Evolutionary conservation across 2,113 vertebrate genomes (phyloP).

Genomic region (Merops nubicus): DNA sequence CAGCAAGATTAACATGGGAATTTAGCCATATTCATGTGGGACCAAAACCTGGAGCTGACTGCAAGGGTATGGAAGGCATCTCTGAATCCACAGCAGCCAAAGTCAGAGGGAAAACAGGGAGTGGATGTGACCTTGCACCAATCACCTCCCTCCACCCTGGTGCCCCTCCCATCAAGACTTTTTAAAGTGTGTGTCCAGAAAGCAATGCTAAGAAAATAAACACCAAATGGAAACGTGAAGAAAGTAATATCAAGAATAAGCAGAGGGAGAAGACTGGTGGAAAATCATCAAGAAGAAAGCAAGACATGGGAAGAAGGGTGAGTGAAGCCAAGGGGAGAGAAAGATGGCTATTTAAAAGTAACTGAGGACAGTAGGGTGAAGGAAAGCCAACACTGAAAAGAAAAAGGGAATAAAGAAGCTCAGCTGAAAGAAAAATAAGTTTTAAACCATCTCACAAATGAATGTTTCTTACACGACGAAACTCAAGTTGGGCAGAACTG

Average conservation of each 20-base stretch:
- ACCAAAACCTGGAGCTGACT: not conserved
- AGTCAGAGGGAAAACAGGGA: fast-evolving
- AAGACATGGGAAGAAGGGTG: not conserved
- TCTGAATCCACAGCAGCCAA: not conserved
- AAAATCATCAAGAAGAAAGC: not conserved
- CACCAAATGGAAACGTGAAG: not conserved
- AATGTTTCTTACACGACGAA: not conserved
- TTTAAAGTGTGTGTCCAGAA: fast-evolving
- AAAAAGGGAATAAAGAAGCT: not conserved
- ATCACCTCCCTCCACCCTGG: too few species aligned
- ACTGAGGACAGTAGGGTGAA: not conserved
- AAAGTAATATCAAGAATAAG: not conserved
- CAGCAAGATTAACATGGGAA: fast-evolving
- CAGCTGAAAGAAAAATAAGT: not conserved
- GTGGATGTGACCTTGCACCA: not conserved
- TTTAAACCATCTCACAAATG: not conserved
- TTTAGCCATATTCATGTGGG: not conserved
- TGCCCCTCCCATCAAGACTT: not conserved
- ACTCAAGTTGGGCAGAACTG: not conserved
- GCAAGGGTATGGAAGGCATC: not conserved
- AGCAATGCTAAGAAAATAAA: fast-evolving
- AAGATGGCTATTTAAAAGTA: not conserved
- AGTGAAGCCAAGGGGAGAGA: not conserved
- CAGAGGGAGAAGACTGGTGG: not conserved
- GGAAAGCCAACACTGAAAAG: not conserved